Evolutionary conservation across 2,113 vertebrate genomes (phyloP), one percentile per base, ranked within the genome.

Genomic region (Neolamprologus variostigma): DNA sequence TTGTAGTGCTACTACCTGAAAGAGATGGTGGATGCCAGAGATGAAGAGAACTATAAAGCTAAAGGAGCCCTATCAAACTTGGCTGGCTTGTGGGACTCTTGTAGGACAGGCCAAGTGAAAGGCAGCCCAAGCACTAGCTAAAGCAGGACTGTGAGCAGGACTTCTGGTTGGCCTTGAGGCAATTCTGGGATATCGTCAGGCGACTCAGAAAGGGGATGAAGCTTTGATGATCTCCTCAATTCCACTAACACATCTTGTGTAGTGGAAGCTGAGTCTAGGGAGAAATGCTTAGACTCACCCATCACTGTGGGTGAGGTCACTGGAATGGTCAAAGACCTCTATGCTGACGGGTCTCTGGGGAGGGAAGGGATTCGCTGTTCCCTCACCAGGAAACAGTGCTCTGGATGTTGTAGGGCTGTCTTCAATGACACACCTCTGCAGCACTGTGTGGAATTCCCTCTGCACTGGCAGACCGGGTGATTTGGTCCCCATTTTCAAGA

Each of bases 121-220:
- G n/a, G 13, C 40, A 17, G 21, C 13, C 3, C 21, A 0, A 26
- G 4, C 68, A 3, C 13, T 17, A 73, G 21, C 40, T 28, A 17
- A 47, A 47, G 9, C 40, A 73, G 31, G 31, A 66, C 61, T 66
- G 17, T 12, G 40, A 26, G 21, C 40, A 28, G 23, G 21, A 73
- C 21, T 4, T 73, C 37, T 45, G 37, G 21, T 73, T 45, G 13
- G 21, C 68, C 40, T 73, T 45, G 21, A 2, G 21, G 1, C 13
- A 45, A 45, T 73, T 73, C 8, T 73, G 68, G 13, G 5, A 45
- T 26, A 73, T 10, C 0, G 2, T 73, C 37, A 73, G 66, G 37
- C 0, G 1, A 7, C 21, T 45, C 5, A 0, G 21, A 26, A 73
- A 73, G 68, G 21, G 21, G 13, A 5, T 3, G 3, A 16, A 26